Percentiles rank a stretch among this genome's conserved stretches.
These are phyloP conservation scores for Scomber scombrus DNA, from an alignment of 2,113 vertebrate species.

Conservation along the genomic window DNA sequence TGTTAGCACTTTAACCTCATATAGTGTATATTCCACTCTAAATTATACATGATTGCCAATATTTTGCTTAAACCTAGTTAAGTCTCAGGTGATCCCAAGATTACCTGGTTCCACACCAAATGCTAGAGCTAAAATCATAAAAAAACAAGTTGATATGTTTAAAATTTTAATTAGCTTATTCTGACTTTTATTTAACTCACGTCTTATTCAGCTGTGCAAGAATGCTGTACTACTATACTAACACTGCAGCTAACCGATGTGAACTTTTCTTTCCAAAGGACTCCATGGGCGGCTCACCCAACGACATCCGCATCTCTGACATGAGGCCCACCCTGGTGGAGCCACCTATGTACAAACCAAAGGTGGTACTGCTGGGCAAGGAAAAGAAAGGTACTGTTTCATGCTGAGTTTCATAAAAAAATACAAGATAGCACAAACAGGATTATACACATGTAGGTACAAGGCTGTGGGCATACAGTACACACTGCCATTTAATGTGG, in stretches of 20 bases:
- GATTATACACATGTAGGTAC: constrained; percentile 2
- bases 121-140: neutral
- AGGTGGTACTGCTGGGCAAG: constrained; percentile 97
- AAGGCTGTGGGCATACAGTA: neutral
- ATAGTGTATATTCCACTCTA: too few relatives aligned
- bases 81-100: too few relatives aligned
- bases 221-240: neutral
- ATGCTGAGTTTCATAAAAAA: neutral
- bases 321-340: constrained; percentile 97
- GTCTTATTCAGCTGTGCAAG: neutral
- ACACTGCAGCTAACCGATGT: neutral
- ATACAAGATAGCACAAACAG: neutral
- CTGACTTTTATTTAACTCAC: too few relatives aligned
- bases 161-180: neutral
- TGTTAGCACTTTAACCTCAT: too few relatives aligned
- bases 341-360: constrained; percentile 97
- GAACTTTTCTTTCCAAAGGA: constrained; percentile 85
- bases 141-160: too few relatives aligned
- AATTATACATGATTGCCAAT: too few relatives aligned
- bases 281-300: constrained; percentile 95
- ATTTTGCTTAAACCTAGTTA: too few relatives aligned
- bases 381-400: constrained; percentile 94
- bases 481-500: constrained; percentile 49
- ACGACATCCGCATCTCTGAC: constrained; percentile 98
- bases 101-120: neutral